Base-by-base conservation (phyloP, 2,113 vertebrate species). In the Halcyon malimbica region DNA sequence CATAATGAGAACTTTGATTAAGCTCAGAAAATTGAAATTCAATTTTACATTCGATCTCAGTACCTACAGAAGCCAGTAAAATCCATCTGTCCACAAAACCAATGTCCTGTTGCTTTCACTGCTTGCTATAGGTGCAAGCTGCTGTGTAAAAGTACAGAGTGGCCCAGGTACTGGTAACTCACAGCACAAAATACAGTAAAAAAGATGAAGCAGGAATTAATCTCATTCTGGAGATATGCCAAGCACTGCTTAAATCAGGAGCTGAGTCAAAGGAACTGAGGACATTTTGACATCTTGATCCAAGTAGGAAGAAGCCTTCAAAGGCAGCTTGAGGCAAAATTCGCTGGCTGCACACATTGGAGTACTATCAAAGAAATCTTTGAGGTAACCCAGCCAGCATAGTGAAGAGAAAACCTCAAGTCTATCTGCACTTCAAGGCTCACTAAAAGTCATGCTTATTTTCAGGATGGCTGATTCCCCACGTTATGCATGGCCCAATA, bases 271-370 rank as follows among this genome's bases (percentile, higher is more conserved):
- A 95, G 51, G 76, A 96, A 94, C 80, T 71, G 91, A 94, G 90
- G 95, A 94, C 91, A 89, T 94, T 95, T 94, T 97, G 95, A 95
- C 96, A 97, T 97, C 95, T 96, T 96, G 96, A 96, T 97, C 94
- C 94, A 97, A 95, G 95, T 91, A 97, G 83, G 93, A 97, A 94
- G 93, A 97, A 96, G 83, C 73, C 83, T 94, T 96, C 95, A 97
- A 94, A 94, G 95, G 83, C 86, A 89, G 91, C 89, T 91, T 90
- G 81, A 92, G 89, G 93, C 91, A 87, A 95, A 94, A 94, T 92
- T 95, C 80, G 74, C 83, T 94, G 86, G 59, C 94, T 97, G 89
- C 80, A 71, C 83, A 87, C 64, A 86, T 78, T 97, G 93, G 94
- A 96, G 86, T 92, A 39, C 56, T 80, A 94, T 97, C 93, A 97